Evolutionary conservation across 1,140 invertebrate species (phyloP), one percentile per base, ranked within the genome.

Genomic region (Stegodyphus dumicola): DNA sequence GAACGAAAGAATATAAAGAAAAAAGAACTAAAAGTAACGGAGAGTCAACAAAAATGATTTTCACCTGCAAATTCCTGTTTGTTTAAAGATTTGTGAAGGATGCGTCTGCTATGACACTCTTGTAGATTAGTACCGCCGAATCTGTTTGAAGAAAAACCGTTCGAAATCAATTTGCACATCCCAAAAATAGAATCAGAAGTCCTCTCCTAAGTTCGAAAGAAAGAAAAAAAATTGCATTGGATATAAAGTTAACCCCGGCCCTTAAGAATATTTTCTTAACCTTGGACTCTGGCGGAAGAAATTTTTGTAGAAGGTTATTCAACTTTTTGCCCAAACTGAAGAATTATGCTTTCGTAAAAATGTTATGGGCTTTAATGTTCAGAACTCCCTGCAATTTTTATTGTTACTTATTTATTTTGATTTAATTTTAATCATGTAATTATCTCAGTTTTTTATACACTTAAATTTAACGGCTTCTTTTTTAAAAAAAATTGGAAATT

Each of bases 21-120:
- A 56, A 9, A 56, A 56, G 33, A 76, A 33, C 33, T 33, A 33
- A 17, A 85, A 76, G 81, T 85, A 85, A 85, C 81, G 81, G 81
- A 67, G 66, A 60, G 81, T 85, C 81, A 85, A 85, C 81, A 85
- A 33, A 10, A 7, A 6, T 13, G 48, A 52, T 81, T 76, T 76
- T 77, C 81, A 85, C 81, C 81, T 85, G 81, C 65, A 77, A 77
- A 85, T 85, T 85, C 81, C 64, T 85, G 81, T 85, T 85, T 85
- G 74, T 70, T 76, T 85, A 85, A 85, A 74, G 81, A 54, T 85
- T 77, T 77, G 81, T 85, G 65, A 85, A 69, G 75, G 51, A 85
- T 53, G 65, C 69, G 67, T 13, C 69, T n/a, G 48, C 33, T 52
- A 79, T 79, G 79, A 83, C 74, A 74, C 79, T 60, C 52, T 18